Percentiles rank a stretch among this genome's conserved stretches.
Evolutionary conservation across 2,888 invertebrate species (phyloP).

Genomic region (Caenorhabditis virilis): DNA sequence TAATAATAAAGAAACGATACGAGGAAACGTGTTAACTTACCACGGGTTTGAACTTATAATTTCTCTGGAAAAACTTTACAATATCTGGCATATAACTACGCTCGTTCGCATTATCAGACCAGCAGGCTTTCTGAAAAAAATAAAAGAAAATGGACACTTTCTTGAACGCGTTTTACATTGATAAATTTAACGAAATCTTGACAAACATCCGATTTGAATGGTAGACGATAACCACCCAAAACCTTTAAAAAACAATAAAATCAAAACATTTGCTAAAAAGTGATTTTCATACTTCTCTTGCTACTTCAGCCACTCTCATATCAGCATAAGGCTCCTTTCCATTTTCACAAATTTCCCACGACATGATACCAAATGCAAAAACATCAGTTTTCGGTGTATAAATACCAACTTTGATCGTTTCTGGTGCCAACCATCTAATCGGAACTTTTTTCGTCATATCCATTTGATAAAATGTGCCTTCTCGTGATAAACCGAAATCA

Average conservation of each 20-base stretch:
- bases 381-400: slow-evolving; percentile 51
- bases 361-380: slow-evolving; percentile 39
- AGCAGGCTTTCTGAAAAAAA: slow-evolving; percentile 21
- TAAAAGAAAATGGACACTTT: not conserved
- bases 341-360: slow-evolving; percentile 17
- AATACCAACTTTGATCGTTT: slow-evolving; percentile 30
- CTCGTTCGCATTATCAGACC: slow-evolving; percentile 29
- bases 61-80: slow-evolving; percentile 16
- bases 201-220: slow-evolving; percentile 5
- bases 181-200: slow-evolving; percentile 1
- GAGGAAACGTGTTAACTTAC: too few species aligned
- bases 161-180: not conserved
- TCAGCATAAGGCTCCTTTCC: slow-evolving; percentile 30
- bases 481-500: slow-evolving; percentile 46
- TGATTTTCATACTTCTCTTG: slow-evolving; percentile 5
- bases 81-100: slow-evolving; percentile 29
- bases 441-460: slow-evolving; percentile 43
- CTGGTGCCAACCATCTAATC: slow-evolving; percentile 52
- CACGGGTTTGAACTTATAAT: slow-evolving; percentile 26
- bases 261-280: not conserved
- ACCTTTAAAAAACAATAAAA: slow-evolving; percentile 5
- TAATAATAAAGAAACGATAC: too few species aligned
- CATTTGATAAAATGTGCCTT: slow-evolving; percentile 45
- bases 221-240: slow-evolving; percentile 33
- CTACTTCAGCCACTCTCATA: slow-evolving; percentile 25